Base-by-base conservation (phyloP, 2,113 vertebrate species). In the Hippocampus barbouri region DNA sequence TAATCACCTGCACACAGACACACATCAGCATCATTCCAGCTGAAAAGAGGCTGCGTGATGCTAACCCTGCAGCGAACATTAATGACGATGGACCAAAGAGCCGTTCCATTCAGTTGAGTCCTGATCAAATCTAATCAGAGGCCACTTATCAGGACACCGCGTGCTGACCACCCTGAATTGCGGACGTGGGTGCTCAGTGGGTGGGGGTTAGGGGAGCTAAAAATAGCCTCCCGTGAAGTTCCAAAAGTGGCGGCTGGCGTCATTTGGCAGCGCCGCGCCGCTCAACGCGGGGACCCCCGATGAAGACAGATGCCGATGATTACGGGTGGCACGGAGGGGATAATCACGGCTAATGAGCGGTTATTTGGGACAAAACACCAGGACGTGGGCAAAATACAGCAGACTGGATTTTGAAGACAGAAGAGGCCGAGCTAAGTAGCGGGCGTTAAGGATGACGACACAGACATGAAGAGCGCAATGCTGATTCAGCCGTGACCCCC, bases 271-370 rank as follows among this genome's bases (percentile, higher is more conserved):
- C 21, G 53, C 67, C 71, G 69, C 23, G 71, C 70, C n/a, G 23
- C 70, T 68, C 81, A 78, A 87, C 84, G 74, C 71, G 71, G 60
- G 59, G 12, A 5, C 30, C 59, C 59, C 59, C 61, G 79, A 87
- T 84, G 86, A 83, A 85, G 87, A 89, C 87, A 87, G 88, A 91
- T 91, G 87, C 83, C 71, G 82, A 81, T 82, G 77, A 88, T 90
- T 89, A 82, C 61, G 47, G 76, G 82, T 56, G 74, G 81, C 57
- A 68, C 73, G 5, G 62, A 79, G 81, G 86, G 80, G 73, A 86
- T 90, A 89, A 91, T 88, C 85, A 86, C 11, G 59, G 66, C 51
- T 87, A 88, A 89, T 85, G 82, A 80, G 86, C 72, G 78, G 76
- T 79, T 86, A 79, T 88, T 86, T 83, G 85, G 80, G 80, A 83